phyloP scores from a whole-genome alignment of 2,888 invertebrate species.

The Kuschelorhynchus macadamiae region DNA sequence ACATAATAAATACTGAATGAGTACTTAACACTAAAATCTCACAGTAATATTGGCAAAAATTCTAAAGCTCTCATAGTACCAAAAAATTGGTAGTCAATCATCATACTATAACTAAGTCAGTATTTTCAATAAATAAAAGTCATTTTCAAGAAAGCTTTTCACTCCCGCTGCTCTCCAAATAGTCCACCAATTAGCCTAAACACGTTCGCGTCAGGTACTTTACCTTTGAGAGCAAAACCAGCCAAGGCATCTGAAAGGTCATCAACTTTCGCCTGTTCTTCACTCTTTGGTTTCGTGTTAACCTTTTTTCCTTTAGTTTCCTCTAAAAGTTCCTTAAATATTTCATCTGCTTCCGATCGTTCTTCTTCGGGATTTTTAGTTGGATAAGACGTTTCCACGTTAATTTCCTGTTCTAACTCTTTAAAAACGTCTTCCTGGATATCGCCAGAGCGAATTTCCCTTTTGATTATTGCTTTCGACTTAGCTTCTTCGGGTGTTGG shows the following conservation, averaged over 20 bases:
- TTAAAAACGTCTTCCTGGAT: conserved; percentile 59
- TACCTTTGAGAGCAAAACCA: conserved; percentile 62
- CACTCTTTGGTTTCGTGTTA: conserved; percentile 42
- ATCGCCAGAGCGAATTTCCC: conserved; percentile 48
- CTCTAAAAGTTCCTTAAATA: conserved; percentile 64
- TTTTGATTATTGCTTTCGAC: conserved; percentile 49
- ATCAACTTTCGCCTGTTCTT: conserved; percentile 60
- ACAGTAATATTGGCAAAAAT: conserved; percentile 48
- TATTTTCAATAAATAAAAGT: neutral
- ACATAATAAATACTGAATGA: conserved; percentile 39
- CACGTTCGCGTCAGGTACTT: conserved; percentile 62
- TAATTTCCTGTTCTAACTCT: conserved; percentile 61
- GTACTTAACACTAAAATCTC: conserved; percentile 46
- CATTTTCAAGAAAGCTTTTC: neutral
- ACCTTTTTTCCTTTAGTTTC: conserved; percentile 54
- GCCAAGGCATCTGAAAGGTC: conserved; percentile 63
- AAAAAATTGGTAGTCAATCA: conserved; percentile 28
- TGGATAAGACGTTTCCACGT: conserved; percentile 52
- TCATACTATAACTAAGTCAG: neutral
- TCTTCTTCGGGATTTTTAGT: conserved; percentile 56
- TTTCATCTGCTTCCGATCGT: conserved; percentile 60
- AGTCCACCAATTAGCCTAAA: conserved; percentile 57
- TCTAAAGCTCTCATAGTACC: conserved; percentile 41
- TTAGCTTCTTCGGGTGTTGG: conserved; percentile 46
- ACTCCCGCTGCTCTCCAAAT: conserved; percentile 19